Base-by-base conservation (phyloP, 2,113 vertebrate species). In the Lycaon pictus region DNA sequence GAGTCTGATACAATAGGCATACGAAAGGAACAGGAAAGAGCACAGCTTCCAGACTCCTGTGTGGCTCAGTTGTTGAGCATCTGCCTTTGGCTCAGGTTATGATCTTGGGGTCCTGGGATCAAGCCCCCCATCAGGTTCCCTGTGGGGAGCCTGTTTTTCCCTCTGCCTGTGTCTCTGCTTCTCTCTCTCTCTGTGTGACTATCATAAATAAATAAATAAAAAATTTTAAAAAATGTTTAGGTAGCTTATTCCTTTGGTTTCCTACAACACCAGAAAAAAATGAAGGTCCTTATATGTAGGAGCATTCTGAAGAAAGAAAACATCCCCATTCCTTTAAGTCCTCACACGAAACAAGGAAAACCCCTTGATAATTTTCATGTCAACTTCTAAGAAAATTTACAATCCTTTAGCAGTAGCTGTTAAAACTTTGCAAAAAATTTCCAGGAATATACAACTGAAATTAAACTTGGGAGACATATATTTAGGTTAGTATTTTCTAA, bases 381-480 rank as follows among this genome's bases (percentile, higher is more conserved):
- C 65, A 89, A 89, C 69, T 67, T 84, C 65, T 20, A 76, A 84
- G 69, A 48, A 84, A 55, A 89, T 67, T 89, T 69, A 77, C 29
- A 88, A 71, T 60, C 43, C 19, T 93, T 43, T 60, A 77, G 10
- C 60, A 93, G 15, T 77, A 82, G 86, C 51, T 27, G 74, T 72
- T 74, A 56, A 85, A 67, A 67, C 65, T 60, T 85, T 37, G 37
- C 48, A 95, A 63, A 56, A 88, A 92, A 55, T 20, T 88, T 89
- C 43, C 58, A 55, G 9, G 2, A 19, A 63, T 35, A 76, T 80
- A 62, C 17, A 69, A 87, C 11, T 74, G 43, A 95, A 95, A 76
- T 35, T 65, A 76, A 74, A 67, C 27, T 84, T 22, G 7, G 67
- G 32, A 93, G 29, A 35, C 35, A 67, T 48, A 74, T 9, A 71